phyloP scores from a whole-genome alignment of 2,113 vertebrate species.

The Rhinoderma darwinii region DNA sequence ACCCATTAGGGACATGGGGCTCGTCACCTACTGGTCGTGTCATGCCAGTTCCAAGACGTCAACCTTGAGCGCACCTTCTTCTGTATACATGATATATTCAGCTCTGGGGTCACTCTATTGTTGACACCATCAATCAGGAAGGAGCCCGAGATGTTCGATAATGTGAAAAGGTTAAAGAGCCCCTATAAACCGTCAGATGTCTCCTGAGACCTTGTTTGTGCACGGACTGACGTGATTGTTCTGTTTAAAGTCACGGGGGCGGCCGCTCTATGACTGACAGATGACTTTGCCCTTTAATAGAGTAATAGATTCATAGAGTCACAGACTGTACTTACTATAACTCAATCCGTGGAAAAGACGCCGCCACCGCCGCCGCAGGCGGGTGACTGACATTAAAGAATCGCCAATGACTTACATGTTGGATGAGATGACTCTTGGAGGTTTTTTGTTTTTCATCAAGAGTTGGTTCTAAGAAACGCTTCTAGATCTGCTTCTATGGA shows the following conservation, averaged over 20 bases:
- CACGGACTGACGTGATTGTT: background rate
- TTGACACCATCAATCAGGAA: slow-evolving; percentile 43
- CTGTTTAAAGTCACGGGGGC: background rate
- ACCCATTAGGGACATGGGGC: background rate
- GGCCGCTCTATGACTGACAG: background rate
- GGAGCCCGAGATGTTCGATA: slow-evolving; percentile 32
- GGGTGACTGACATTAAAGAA: background rate
- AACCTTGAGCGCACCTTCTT: background rate
- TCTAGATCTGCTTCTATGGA: background rate
- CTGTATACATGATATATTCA: background rate
- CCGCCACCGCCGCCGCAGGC: background rate
- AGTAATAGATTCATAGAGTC: slow-evolving; percentile 12
- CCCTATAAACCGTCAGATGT: background rate
- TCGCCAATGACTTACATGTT: background rate
- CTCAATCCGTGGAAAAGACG: no score
- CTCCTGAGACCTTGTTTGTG: slow-evolving; percentile 5
- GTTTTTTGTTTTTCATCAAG: background rate
- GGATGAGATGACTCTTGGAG: background rate
- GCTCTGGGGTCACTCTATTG: background rate
- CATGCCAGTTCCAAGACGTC: background rate
- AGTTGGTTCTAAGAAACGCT: background rate
- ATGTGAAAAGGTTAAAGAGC: slow-evolving; percentile 52
- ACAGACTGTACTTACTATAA: background rate
- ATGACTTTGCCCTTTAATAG: slow-evolving; percentile 32
- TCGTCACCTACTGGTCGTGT: background rate